Evolutionary conservation across 2,113 vertebrate species (phyloP).

Genomic region (Lagopus leucura): DNA sequence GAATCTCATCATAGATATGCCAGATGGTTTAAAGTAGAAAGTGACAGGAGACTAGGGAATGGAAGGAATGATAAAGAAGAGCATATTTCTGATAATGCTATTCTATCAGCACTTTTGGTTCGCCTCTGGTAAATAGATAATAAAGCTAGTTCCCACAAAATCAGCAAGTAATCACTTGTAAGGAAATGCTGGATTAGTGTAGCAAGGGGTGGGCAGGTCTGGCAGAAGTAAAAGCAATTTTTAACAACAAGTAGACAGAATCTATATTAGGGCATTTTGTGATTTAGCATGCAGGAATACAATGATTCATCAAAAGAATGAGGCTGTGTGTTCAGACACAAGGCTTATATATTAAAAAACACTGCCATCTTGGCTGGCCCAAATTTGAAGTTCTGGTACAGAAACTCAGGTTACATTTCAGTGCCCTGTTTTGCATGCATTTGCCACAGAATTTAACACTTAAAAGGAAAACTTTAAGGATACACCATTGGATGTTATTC

Average conservation of each 20-base stretch:
- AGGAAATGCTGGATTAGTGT: constrained; percentile 16
- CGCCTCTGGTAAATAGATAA: not conserved
- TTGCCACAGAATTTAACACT: not conserved
- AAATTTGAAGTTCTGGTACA: constrained; percentile 19
- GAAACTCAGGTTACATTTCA: constrained; percentile 38
- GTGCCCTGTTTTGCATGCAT: not conserved
- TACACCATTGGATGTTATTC: not conserved
- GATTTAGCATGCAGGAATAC: constrained; percentile 49
- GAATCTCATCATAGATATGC: not conserved
- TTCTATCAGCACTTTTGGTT: not conserved
- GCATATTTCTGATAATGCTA: not conserved
- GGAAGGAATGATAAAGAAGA: not conserved
- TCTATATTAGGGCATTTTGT: constrained; percentile 28
- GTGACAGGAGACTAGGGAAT: not conserved
- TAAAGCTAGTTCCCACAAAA: not conserved
- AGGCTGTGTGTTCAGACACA: constrained; percentile 1
- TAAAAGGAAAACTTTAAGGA: not conserved
- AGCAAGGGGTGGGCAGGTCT: not conserved
- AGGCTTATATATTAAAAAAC: constrained; percentile 49
- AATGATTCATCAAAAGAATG: constrained; percentile 25
- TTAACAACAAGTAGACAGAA: constrained; percentile 19
- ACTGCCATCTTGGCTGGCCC: not conserved
- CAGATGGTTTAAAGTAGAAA: constrained; percentile 10
- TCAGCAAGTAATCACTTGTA: not conserved
- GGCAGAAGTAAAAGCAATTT: constrained; percentile 38